Evolutionary conservation across 2,888 invertebrate genomes (phyloP).

Genomic region (Sinodicranocentrus sp.): DNA sequence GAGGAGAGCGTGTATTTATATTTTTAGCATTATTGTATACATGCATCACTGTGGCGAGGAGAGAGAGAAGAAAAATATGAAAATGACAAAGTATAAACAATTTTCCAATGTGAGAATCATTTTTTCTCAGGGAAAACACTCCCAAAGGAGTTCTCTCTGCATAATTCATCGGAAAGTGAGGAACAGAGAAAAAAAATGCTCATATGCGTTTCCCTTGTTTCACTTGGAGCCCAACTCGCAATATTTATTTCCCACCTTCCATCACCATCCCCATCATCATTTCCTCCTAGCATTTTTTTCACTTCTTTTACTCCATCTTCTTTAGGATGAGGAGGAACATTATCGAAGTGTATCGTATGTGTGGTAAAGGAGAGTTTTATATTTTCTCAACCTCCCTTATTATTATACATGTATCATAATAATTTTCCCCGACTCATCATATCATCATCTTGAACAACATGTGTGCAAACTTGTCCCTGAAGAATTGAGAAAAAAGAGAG

Average conservation of each 20-base stretch:
- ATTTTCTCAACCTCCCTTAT: no score
- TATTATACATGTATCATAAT: slow-evolving; percentile 20
- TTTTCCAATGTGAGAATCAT: slow-evolving; percentile 26
- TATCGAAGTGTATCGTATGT: no score
- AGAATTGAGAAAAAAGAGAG: slow-evolving; percentile 44
- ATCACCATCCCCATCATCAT: slow-evolving; percentile 62
- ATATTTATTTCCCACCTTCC: slow-evolving; percentile 58
- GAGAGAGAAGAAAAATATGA: slow-evolving; percentile 23
- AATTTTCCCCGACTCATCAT: neutral
- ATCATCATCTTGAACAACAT: slow-evolving; percentile 45
- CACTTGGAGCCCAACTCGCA: neutral
- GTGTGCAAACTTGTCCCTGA: slow-evolving; percentile 69
- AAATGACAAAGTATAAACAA: slow-evolving; percentile 35
- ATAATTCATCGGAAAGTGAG: slow-evolving; percentile 24
- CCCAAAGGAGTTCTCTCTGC: slow-evolving; percentile 11
- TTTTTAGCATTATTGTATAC: slow-evolving; percentile 9
- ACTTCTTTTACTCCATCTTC: slow-evolving; percentile 10
- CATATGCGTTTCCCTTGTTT: no score
- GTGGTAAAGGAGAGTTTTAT: no score
- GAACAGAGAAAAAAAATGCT: neutral
- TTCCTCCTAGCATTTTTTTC: slow-evolving; percentile 26
- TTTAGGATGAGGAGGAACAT: neutral
- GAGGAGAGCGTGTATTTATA: slow-evolving; percentile 15
- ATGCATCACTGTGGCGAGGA: neutral
- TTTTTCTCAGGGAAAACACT: slow-evolving; percentile 1